Conservation (phyloP, 2,888 invertebrate species). For the Eilema sororculum region DNA sequence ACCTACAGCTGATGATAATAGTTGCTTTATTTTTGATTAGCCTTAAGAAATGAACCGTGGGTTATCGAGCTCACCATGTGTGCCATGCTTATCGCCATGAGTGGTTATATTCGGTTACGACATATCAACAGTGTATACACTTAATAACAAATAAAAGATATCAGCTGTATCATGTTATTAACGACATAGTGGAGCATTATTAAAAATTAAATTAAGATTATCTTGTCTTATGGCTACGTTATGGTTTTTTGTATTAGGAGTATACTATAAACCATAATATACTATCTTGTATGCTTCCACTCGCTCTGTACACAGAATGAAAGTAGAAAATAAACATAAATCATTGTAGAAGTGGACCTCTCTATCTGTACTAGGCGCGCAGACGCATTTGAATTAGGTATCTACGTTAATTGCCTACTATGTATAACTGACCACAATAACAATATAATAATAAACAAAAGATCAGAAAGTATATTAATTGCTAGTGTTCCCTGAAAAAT, state of each 20-base stretch:
- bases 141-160: constrained; percentile 53
- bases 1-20: constrained; percentile 35
- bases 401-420: neutral
- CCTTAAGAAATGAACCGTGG: constrained; percentile 46
- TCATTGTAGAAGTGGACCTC: neutral
- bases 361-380: neutral
- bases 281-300: no score
- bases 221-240: neutral
- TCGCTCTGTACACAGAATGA: no score
- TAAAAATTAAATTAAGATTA: neutral
- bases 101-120: constrained; percentile 41
- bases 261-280: neutral
- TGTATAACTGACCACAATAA: neutral
- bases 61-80: constrained; percentile 56
- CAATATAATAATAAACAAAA: no score
- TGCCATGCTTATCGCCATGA: constrained; percentile 60
- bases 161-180: constrained; percentile 48
- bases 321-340: no score
- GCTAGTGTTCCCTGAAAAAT: no score
- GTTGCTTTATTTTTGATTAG: constrained; percentile 36
- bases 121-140: constrained; percentile 50
- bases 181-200: constrained; percentile 26
- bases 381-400: neutral
- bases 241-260: neutral
- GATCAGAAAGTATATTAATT: no score